These are phyloP conservation scores for Caenorhabditis wallacei DNA, from an alignment of 2,888 invertebrate species.

Conservation along the genomic window DNA sequence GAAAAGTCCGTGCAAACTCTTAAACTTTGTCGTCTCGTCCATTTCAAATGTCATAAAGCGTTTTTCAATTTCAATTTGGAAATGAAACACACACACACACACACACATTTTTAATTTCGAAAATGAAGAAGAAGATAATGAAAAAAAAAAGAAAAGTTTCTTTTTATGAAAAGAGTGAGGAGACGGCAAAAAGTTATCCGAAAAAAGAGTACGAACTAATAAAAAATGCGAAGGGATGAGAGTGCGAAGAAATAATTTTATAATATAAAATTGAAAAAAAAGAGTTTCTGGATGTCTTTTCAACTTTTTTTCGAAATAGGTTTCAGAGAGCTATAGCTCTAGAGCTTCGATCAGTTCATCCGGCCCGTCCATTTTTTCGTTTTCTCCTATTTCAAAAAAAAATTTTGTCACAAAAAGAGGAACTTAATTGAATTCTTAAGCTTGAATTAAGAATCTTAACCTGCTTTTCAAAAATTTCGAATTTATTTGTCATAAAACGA, in stretches of 20 bases:
- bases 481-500: no score
- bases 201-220: conserved; percentile 48
- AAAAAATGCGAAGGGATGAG: conserved; percentile 53
- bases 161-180: neutral
- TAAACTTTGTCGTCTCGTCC: neutral
- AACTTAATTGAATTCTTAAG: no score
- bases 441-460: no score
- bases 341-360: no score
- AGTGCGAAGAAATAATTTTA: conserved; percentile 65
- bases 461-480: no score
- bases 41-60: conserved; percentile 2
- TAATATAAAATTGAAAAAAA: no score
- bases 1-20: no score
- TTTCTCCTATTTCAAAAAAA: no score
- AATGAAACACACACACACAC: neutral
- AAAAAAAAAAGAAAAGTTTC: conserved; percentile 41
- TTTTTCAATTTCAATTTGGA: conserved; percentile 26
- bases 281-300: conserved; percentile 15
- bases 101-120: conserved; percentile 32
- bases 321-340: no score
- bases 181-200: conserved; percentile 23
- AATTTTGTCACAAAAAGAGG: no score
- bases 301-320: no score
- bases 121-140: conserved; percentile 38
- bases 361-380: no score